phyloP scores from a whole-genome alignment of 2,888 invertebrate species.

The Mimachlamys varia region DNA sequence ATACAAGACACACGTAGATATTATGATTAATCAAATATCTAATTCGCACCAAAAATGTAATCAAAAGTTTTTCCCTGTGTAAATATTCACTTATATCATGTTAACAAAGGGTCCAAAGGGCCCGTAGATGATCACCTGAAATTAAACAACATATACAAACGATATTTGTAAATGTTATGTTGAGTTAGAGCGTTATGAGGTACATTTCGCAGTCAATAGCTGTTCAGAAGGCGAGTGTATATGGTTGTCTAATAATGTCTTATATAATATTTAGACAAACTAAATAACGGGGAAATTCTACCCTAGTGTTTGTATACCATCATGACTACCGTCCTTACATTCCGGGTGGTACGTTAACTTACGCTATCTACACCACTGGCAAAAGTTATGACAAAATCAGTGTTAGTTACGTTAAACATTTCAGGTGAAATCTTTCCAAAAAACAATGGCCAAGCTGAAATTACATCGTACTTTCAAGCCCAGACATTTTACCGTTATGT shows the following conservation, averaged over 20 bases:
- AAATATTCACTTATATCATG: neutral
- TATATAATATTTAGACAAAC: no score
- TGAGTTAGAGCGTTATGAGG: neutral
- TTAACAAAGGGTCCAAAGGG: neutral
- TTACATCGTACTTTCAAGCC: no score
- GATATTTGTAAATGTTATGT: neutral
- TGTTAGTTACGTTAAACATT: no score
- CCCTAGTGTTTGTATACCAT: no score
- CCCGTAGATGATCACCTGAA: neutral
- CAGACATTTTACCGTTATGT: no score
- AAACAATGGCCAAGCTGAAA: no score
- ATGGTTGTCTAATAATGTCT: neutral
- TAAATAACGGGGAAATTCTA: no score
- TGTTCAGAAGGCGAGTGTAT: slow-evolving; percentile 11
- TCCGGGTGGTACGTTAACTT: no score
- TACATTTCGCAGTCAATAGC: neutral
- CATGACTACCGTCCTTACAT: no score
- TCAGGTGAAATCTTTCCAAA: no score
- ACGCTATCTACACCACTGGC: no score
- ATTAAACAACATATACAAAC: neutral
- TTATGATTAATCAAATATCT: neutral
- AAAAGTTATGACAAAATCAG: no score
- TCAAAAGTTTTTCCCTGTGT: neutral
- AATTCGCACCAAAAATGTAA: neutral
- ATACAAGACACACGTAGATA: neutral